These are phyloP conservation scores for Melipona beecheii DNA, from an alignment of 2,888 invertebrate genomes.

Conservation along the genomic window DNA sequence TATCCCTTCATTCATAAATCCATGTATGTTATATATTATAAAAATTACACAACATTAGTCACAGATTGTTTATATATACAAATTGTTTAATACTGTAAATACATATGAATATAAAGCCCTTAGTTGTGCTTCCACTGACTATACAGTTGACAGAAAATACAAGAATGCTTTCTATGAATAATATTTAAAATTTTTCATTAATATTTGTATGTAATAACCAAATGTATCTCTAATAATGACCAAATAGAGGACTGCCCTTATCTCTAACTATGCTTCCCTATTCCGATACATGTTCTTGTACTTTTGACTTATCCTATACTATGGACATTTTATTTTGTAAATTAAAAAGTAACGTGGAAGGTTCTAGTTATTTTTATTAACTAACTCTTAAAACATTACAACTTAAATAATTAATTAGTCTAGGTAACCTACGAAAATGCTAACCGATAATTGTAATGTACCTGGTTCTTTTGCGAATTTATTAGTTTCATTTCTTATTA, in stretches of 20 bases:
- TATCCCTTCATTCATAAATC: constrained; percentile 65
- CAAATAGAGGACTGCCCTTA: constrained; percentile 18
- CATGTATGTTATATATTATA: constrained; percentile 50
- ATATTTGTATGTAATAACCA: constrained; percentile 40
- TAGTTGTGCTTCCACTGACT: constrained; percentile 62
- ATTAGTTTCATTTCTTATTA: constrained; percentile 33
- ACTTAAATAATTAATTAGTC: constrained; percentile 78
- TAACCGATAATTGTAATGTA: constrained; percentile 62
- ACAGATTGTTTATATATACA: constrained; percentile 74
- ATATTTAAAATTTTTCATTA: constrained; percentile 33
- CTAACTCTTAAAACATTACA: constrained; percentile 83
- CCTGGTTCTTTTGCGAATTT: constrained; percentile 42
- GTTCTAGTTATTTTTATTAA: constrained; percentile 82
- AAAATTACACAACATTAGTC: constrained; percentile 70
- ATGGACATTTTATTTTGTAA: constrained; percentile 61
- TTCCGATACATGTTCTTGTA: constrained; percentile 46
- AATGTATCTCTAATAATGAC: constrained; percentile 22
- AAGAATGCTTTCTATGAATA: constrained; percentile 61
- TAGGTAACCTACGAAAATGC: constrained; percentile 79
- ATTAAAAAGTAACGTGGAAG: constrained; percentile 79
- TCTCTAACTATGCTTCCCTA: constrained; percentile 57
- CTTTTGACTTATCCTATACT: constrained; percentile 61
- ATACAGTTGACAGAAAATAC: constrained; percentile 72
- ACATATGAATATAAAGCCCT: constrained; percentile 73
- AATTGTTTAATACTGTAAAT: constrained; percentile 80